Conservation (phyloP, 2,888 invertebrate species). For the Microctonus aethiopoides region DNA sequence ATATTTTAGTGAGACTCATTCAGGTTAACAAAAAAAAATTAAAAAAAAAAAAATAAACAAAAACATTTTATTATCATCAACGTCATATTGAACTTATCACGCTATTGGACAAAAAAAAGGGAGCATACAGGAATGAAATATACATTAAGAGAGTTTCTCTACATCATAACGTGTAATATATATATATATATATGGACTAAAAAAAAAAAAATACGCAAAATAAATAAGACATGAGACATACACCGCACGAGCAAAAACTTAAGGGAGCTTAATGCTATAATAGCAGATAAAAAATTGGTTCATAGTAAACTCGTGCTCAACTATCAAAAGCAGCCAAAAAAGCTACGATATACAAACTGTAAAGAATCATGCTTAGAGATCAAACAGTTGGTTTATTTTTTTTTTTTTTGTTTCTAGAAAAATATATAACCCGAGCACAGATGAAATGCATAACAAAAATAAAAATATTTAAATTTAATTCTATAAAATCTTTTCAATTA, state of each 20-base stretch:
- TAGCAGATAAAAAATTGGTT: constrained; percentile 53
- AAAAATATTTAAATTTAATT: constrained; percentile 12
- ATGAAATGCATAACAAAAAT: constrained; percentile 29
- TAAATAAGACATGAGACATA: constrained; percentile 66
- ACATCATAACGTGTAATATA: constrained; percentile 40
- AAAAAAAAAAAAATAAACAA: constrained; percentile 31
- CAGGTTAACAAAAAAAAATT: constrained; percentile 37
- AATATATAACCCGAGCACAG: constrained; percentile 37
- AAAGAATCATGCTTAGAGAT: constrained; percentile 65
- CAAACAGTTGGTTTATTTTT: constrained; percentile 46
- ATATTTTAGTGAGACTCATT: constrained; percentile 23
- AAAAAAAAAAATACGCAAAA: constrained; percentile 47
- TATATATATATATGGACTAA: constrained; percentile 44
- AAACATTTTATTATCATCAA: constrained; percentile 19
- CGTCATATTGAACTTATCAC: constrained; percentile 21
- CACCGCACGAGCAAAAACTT: constrained; percentile 65
- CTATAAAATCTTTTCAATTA: background rate
- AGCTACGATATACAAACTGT: constrained; percentile 65
- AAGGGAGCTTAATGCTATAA: constrained; percentile 58
- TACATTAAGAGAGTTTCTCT: constrained; percentile 42
- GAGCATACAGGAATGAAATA: constrained; percentile 40
- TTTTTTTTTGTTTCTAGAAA: constrained; percentile 24
- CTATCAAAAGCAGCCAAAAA: constrained; percentile 64
- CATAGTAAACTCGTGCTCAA: constrained; percentile 66
- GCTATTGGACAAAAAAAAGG: constrained; percentile 24